phyloP scores from a whole-genome alignment of 2,888 invertebrate species.

The Pyrochroa serraticornis region DNA sequence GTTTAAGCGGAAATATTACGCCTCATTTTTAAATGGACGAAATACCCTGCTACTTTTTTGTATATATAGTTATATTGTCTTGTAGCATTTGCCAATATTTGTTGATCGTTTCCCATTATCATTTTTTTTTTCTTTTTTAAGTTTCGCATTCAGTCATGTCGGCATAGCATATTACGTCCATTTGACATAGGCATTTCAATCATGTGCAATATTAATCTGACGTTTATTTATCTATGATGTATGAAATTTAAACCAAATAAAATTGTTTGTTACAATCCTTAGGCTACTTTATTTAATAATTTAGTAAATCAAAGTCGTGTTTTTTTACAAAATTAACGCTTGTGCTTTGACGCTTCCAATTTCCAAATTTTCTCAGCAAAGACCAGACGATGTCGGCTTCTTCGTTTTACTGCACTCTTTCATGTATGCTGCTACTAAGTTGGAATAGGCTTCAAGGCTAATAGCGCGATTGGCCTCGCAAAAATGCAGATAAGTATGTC shows the following conservation, averaged over 20 bases:
- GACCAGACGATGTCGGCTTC: no score
- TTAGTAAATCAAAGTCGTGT: not conserved
- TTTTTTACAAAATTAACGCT: no score
- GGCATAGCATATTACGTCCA: conserved; percentile 53
- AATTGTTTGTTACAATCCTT: conserved; percentile 58
- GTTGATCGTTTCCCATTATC: conserved; percentile 29
- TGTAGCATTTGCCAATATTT: conserved; percentile 52
- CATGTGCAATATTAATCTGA: conserved; percentile 60
- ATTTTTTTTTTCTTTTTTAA: conserved; percentile 28
- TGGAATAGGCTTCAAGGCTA: no score
- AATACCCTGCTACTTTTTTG: conserved; percentile 55
- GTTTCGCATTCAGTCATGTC: conserved; percentile 13
- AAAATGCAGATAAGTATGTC: no score
- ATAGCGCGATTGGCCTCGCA: no score
- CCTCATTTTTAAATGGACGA: conserved; percentile 55
- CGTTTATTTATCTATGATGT: conserved; percentile 60
- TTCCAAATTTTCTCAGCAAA: no score
- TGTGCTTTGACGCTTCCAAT: no score
- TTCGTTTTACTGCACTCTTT: no score
- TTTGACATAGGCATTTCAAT: conserved; percentile 58
- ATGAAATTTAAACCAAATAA: conserved; percentile 60
- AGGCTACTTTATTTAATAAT: conserved; percentile 23
- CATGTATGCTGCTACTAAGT: no score
- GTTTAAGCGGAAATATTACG: conserved; percentile 46
- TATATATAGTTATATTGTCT: conserved; percentile 55